phyloP scores from a whole-genome alignment of 2,113 vertebrate genomes.

The Motacilla tschutschensis region DNA sequence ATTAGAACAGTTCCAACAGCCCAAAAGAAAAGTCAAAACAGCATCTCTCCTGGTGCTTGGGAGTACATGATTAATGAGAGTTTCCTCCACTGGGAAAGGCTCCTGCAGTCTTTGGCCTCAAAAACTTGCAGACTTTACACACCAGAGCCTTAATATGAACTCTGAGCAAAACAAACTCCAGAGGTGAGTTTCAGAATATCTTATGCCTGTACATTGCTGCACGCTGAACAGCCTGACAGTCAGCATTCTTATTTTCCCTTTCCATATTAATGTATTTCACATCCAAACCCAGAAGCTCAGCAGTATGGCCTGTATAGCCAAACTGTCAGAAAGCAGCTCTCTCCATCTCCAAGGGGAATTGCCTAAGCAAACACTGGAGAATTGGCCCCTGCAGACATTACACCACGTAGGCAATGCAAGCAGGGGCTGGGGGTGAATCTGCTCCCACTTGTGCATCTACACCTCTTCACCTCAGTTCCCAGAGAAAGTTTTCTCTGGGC shows the following conservation, averaged over 20 bases:
- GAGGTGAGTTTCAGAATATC: not conserved
- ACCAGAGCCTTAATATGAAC: not conserved
- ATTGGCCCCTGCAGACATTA: not conserved
- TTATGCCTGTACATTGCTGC: not conserved
- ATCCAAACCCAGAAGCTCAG: not conserved
- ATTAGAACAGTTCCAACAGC: slow-evolving; percentile 31
- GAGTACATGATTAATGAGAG: slow-evolving; percentile 44
- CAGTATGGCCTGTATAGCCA: rapidly evolving
- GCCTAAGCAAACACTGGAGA: not conserved
- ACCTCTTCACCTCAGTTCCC: not conserved
- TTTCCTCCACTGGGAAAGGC: slow-evolving; percentile 22
- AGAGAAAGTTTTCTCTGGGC: not conserved
- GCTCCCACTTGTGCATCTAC: not conserved
- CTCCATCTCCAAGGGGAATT: not conserved
- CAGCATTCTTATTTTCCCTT: not conserved
- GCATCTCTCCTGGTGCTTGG: not conserved
- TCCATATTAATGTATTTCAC: not conserved
- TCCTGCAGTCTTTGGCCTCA: slow-evolving; percentile 23
- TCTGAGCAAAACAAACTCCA: slow-evolving; percentile 15
- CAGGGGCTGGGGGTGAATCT: not conserved
- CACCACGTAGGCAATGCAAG: not conserved
- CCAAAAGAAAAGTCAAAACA: slow-evolving; percentile 36
- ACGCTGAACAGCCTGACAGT: not conserved
- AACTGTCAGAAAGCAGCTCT: not conserved
- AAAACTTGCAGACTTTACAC: slow-evolving; percentile 5